These are phyloP conservation scores for Leptopilina clavipes DNA, from an alignment of 1,140 invertebrate genomes.

Conservation along the genomic window DNA sequence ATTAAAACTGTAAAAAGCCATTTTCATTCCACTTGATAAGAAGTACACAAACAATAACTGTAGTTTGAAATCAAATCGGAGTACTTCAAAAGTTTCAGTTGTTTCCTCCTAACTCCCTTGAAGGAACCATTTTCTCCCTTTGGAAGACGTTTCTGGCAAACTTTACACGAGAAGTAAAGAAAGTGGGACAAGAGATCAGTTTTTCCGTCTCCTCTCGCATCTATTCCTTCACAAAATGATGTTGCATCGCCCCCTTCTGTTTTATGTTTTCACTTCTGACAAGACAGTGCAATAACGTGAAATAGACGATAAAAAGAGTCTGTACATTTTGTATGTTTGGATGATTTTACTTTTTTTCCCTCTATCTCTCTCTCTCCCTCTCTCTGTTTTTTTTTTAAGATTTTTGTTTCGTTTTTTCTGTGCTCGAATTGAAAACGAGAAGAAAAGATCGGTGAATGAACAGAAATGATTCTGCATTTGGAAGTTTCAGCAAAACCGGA, in stretches of 20 bases:
- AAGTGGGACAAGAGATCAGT: constrained; percentile 11
- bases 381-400: not conserved
- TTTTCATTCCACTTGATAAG: not conserved
- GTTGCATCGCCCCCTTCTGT: not conserved
- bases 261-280: constrained; percentile 29
- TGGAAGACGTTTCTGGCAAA: not conserved
- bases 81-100: constrained; percentile 24
- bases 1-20: constrained; percentile 20
- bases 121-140: constrained; percentile 11
- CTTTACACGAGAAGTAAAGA: constrained; percentile 14
- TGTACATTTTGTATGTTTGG: not conserved
- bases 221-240: constrained; percentile 9
- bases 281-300: constrained; percentile 23
- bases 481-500: not conserved
- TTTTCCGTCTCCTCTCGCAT: constrained; percentile 15
- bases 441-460: constrained; percentile 2
- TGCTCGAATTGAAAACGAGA: not conserved
- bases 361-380: not conserved
- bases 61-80: constrained; percentile 26
- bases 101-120: not conserved
- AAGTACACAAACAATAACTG: constrained; percentile 24
- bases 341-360: not conserved
- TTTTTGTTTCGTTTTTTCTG: not conserved
- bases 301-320: not conserved
- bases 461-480: constrained; percentile 26